phyloP scores from a whole-genome alignment of 2,113 vertebrate species.

The Syngnathus floridae region DNA sequence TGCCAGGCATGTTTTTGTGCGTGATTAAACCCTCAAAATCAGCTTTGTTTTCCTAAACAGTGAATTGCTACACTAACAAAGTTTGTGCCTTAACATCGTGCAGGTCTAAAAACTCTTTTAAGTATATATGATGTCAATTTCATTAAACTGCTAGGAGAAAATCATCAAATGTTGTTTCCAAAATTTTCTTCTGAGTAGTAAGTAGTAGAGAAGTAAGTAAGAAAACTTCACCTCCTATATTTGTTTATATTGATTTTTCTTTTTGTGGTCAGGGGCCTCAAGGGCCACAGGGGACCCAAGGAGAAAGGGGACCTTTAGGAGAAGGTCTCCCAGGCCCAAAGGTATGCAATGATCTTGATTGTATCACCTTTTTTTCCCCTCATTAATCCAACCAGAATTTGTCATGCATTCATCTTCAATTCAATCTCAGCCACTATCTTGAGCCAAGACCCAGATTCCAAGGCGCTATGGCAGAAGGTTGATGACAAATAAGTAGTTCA shows the following conservation, averaged over 20 bases:
- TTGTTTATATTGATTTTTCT: not conserved
- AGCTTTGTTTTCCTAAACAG: too few relatives aligned
- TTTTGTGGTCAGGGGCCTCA: slow-evolving; percentile 74
- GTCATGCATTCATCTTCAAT: slow-evolving; percentile 15
- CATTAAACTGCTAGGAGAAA: too few relatives aligned
- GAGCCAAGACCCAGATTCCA: slow-evolving; percentile 9
- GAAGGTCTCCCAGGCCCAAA: slow-evolving; percentile 85
- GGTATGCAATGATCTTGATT: slow-evolving; percentile 58
- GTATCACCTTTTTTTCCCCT: not conserved
- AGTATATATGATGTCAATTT: too few relatives aligned
- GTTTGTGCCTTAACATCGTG: too few relatives aligned
- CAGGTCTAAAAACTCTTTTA: too few relatives aligned
- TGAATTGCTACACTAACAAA: too few relatives aligned
- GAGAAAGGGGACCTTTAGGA: slow-evolving; percentile 78
- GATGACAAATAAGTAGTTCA: slow-evolving; percentile 13
- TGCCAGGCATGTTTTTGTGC: too few relatives aligned
- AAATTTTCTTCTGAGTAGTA: too few relatives aligned
- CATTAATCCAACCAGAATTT: not conserved
- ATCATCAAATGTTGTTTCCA: too few relatives aligned
- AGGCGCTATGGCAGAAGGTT: slow-evolving; percentile 17
- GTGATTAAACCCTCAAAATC: too few relatives aligned
- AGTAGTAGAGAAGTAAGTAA: not conserved
- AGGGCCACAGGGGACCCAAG: slow-evolving; percentile 81
- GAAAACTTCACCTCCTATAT: not conserved
- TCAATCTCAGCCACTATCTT: slow-evolving; percentile 4